Conservation (phyloP, 2,797 vertebrate species). For the Pempheris klunzingeri region DNA sequence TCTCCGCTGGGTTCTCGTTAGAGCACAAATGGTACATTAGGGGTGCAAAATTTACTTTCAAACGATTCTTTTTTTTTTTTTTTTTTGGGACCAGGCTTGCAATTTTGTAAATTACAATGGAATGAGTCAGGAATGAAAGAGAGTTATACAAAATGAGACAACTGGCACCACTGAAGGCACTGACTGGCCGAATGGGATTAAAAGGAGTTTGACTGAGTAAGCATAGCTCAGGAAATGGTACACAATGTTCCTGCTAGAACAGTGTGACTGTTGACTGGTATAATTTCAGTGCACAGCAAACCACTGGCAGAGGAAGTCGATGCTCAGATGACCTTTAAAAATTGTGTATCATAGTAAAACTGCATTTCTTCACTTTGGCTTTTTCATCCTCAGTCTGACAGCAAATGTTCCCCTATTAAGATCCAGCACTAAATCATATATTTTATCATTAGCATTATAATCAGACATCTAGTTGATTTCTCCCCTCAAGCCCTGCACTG, state of each 20-base stretch:
- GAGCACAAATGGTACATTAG: background rate
- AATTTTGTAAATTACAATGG: background rate
- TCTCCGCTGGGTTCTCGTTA: too few species aligned
- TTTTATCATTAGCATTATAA: conserved; percentile 72
- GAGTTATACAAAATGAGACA: background rate
- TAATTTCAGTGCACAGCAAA: conserved; percentile 19
- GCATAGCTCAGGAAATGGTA: conserved; percentile 5
- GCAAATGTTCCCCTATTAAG: conserved; percentile 33
- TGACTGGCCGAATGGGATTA: conserved; percentile 1
- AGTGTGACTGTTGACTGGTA: conserved; percentile 13
- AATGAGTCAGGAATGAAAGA: background rate
- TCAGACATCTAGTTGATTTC: conserved; percentile 65
- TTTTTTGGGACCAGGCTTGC: background rate
- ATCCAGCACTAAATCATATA: conserved; percentile 15
- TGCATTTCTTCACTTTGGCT: conserved; percentile 16
- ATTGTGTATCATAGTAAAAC: conserved; percentile 5
- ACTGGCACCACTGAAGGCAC: background rate
- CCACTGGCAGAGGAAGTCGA: background rate
- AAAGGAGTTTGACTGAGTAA: conserved; percentile 38
- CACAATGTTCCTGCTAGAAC: conserved; percentile 10
- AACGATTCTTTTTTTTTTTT: background rate
- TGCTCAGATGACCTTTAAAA: conserved; percentile 36
- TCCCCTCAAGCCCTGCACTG: conserved; percentile 54
- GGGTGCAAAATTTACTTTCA: background rate
- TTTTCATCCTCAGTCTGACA: background rate